Conservation (phyloP, 2,113 vertebrate genomes). For the Emydura subglobosa region DNA sequence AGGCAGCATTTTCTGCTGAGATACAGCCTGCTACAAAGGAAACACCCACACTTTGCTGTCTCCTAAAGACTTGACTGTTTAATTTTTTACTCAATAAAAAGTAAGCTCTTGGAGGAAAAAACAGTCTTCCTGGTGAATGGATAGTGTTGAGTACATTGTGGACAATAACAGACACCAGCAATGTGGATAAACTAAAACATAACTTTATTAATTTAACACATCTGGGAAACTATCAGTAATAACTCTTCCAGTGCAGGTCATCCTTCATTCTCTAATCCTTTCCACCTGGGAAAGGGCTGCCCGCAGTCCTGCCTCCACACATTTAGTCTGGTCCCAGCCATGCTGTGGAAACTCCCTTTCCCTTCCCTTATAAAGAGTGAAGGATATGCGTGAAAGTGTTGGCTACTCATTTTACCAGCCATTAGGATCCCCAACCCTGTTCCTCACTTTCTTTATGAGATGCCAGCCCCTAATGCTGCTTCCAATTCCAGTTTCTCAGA, state of each 20-base stretch:
- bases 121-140: background rate
- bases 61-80: background rate
- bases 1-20: background rate
- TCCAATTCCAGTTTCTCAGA: no score
- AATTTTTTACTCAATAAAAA: background rate
- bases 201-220: background rate
- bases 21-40: background rate
- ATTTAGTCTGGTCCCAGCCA: background rate
- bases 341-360: background rate
- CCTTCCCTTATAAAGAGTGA: background rate
- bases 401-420: no score
- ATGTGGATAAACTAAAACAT: background rate
- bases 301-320: background rate
- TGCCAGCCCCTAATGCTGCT: no score
- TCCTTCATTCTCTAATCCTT: background rate
- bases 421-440: no score
- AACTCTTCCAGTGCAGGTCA: background rate
- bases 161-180: background rate
- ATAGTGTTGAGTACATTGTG: background rate
- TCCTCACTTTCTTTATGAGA: no score
- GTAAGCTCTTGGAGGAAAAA: background rate
- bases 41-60: background rate
- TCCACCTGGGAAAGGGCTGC: background rate
- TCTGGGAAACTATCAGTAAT: background rate
- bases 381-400: background rate